phyloP scores from a whole-genome alignment of 37 sponge, comb jelly and placozoan genomes.

The Eunapius fragilis region DNA sequence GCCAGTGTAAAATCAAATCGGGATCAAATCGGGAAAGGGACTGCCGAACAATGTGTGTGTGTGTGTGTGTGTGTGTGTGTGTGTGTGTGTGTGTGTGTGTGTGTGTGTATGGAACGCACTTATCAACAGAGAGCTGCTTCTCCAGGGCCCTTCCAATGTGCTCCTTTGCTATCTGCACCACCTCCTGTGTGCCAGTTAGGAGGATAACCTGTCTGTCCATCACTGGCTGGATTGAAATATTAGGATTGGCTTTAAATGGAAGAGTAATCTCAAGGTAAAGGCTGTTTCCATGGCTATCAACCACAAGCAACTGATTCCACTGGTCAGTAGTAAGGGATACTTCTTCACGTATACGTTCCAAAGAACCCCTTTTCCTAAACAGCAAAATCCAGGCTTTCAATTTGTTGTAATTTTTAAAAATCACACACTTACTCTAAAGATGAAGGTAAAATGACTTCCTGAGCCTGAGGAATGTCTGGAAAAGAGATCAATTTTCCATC shows the following conservation, averaged over 20 bases:
- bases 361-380: too few relatives aligned
- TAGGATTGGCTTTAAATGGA: constrained; percentile 57
- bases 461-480: too few relatives aligned
- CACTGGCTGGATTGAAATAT: constrained; percentile 29
- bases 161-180: constrained; percentile 40
- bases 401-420: too few relatives aligned
- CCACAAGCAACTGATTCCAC: constrained; percentile 52
- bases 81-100: not conserved
- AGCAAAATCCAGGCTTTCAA: too few relatives aligned
- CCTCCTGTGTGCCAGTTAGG: constrained; percentile 43
- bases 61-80: too few relatives aligned
- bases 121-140: constrained; percentile 32
- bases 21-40: too few relatives aligned
- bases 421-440: too few relatives aligned
- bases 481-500: too few relatives aligned
- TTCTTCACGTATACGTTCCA: not conserved
- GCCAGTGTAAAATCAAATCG: too few relatives aligned
- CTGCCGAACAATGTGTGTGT: too few relatives aligned
- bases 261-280: constrained; percentile 30
- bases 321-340: constrained; percentile 1
- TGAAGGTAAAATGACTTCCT: too few relatives aligned
- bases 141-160: constrained; percentile 24
- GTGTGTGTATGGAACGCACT: not conserved
- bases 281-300: constrained; percentile 13
- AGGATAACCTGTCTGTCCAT: constrained; percentile 3